A percentile compares a stretch with the other conserved stretches of the same genome.
phyloP scores from a whole-genome alignment of 2,888 invertebrate genomes.

The Drosophila pegasa region DNA sequence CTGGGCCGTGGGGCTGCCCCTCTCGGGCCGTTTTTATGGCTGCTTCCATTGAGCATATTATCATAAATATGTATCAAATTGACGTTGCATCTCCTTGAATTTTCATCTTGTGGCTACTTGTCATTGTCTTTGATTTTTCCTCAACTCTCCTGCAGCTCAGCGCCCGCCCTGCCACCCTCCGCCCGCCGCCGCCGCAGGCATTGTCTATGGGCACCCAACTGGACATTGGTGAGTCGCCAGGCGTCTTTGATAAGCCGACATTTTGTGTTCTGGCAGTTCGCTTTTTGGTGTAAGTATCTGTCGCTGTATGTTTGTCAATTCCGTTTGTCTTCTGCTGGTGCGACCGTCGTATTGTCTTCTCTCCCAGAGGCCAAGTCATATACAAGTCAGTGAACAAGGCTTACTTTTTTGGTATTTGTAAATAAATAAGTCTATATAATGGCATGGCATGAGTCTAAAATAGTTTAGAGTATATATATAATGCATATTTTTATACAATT shows the following conservation, averaged over 20 bases:
- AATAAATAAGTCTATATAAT: conserved; percentile 24
- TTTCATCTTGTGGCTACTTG: conserved; percentile 79
- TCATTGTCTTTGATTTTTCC: conserved; percentile 79
- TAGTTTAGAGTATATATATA: not conserved
- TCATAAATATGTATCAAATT: conserved; percentile 79
- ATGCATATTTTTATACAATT: not conserved
- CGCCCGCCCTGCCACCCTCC: not conserved
- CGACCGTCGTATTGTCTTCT: conserved; percentile 59
- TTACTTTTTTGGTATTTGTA: not conserved
- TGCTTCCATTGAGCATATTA: conserved; percentile 68
- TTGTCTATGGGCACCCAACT: conserved; percentile 70
- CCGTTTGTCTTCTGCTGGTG: conserved; percentile 40
- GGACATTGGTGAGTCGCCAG: conserved; percentile 52
- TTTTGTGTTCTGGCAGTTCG: conserved; percentile 55
- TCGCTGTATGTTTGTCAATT: conserved; percentile 55
- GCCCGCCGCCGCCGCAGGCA: conserved; percentile 22
- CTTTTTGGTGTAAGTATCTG: conserved; percentile 58
- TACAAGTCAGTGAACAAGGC: conserved; percentile 17
- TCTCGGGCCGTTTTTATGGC: conserved; percentile 51
- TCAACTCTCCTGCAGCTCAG: conserved; percentile 54
- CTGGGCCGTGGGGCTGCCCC: conserved; percentile 41
- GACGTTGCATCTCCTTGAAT: conserved; percentile 80
- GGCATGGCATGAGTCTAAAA: not conserved
- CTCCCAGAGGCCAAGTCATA: conserved; percentile 26
- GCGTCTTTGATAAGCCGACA: conserved; percentile 73